Evolutionary conservation across 2,888 invertebrate species (phyloP).

Genomic region (Hofmannophila pseudospretella): DNA sequence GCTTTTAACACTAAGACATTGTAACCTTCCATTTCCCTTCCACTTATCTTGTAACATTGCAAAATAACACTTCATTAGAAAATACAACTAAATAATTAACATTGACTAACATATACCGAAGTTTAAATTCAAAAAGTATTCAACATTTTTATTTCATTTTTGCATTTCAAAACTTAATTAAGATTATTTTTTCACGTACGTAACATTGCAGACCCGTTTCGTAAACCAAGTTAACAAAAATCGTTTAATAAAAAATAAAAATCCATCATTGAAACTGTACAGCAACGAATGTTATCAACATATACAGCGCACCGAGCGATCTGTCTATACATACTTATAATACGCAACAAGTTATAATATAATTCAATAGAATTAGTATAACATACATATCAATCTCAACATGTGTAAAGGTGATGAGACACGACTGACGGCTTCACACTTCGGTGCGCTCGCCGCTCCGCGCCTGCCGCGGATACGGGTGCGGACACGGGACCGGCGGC

Average conservation of each 20-base stretch:
- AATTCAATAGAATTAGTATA: constrained; percentile 78
- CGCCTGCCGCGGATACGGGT: background rate
- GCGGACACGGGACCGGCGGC: constrained; percentile 14
- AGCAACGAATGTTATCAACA: constrained; percentile 57
- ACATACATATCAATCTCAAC: constrained; percentile 77
- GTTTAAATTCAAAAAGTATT: constrained; percentile 64
- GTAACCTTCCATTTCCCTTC: constrained; percentile 63
- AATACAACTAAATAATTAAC: constrained; percentile 65
- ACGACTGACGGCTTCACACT: constrained; percentile 38
- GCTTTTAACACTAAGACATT: constrained; percentile 73
- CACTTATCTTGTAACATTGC: constrained; percentile 69
- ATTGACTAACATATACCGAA: constrained; percentile 74
- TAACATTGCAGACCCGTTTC: constrained; percentile 74
- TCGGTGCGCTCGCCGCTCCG: background rate
- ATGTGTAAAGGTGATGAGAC: constrained; percentile 75
- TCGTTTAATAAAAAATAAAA: constrained; percentile 57
- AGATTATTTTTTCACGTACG: constrained; percentile 60
- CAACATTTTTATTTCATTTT: constrained; percentile 54
- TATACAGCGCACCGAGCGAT: constrained; percentile 30
- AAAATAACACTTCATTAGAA: constrained; percentile 69
- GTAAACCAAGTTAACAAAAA: constrained; percentile 72
- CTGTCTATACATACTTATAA: constrained; percentile 55
- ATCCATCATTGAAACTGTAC: constrained; percentile 56
- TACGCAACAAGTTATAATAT: constrained; percentile 75
- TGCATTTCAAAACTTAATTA: constrained; percentile 63